Percentiles rank a stretch among this genome's conserved stretches.
These are phyloP conservation scores for Chitala chitala DNA, from an alignment of 2,113 vertebrate genomes.

Conservation along the genomic window DNA sequence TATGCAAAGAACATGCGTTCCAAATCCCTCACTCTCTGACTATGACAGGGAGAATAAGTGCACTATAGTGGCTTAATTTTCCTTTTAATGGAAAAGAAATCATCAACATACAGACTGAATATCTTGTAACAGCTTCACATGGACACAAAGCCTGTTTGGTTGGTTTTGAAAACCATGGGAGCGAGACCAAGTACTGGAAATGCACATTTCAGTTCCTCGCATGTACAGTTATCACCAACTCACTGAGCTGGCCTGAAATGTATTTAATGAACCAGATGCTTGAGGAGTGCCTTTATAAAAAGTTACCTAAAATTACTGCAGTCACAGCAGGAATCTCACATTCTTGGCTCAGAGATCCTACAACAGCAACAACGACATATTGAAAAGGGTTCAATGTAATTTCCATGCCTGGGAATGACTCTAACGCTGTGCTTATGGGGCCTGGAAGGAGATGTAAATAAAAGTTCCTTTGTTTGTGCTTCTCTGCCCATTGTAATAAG, in stretches of 20 bases:
- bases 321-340: conserved; percentile 37
- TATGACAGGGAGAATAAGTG: too few relatives aligned
- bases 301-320: neutral
- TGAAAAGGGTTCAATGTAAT: conserved; percentile 41
- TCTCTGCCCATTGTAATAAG: conserved; percentile 19
- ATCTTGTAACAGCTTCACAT: neutral
- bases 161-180: neutral
- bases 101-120: too few relatives aligned
- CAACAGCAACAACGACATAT: conserved; percentile 41
- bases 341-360: conserved; percentile 37
- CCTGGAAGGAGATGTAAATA: conserved; percentile 7
- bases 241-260: neutral
- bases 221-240: neutral
- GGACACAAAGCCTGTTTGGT: neutral
- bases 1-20: too few relatives aligned
- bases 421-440: conserved; percentile 38
- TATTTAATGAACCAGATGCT: neutral
- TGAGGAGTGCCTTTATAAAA: too few relatives aligned
- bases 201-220: neutral
- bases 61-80: too few relatives aligned
- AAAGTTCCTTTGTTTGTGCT: conserved; percentile 12
- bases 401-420: conserved; percentile 34
- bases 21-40: too few relatives aligned
- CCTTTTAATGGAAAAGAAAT: too few relatives aligned
- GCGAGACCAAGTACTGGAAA: neutral